phyloP scores from a whole-genome alignment of 2,113 vertebrate genomes.

The Marcusenius ussheri region DNA sequence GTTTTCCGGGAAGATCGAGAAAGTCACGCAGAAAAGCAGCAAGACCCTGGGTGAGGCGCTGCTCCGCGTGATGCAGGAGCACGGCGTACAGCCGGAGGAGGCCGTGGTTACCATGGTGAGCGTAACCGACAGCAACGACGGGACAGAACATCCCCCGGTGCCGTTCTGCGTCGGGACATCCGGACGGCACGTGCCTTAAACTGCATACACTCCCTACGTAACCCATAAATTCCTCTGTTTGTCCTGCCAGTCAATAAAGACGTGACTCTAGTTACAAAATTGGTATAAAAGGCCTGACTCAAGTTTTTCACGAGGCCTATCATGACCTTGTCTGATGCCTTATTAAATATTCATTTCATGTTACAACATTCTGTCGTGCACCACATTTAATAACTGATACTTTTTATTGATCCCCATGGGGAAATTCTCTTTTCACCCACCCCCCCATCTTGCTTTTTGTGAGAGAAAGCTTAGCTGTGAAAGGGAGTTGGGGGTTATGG shows the following conservation, averaged over 20 bases:
- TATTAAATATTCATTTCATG: not conserved
- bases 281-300: not conserved
- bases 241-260: not conserved
- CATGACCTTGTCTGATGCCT: not conserved
- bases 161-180: not conserved
- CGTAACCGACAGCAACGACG: not conserved
- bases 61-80: slow-evolving; percentile 69
- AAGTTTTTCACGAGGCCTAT: not conserved
- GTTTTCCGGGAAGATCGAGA: slow-evolving; percentile 66
- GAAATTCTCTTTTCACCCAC: not conserved
- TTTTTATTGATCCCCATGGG: not conserved
- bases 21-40: slow-evolving; percentile 74
- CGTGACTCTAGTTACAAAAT: not conserved
- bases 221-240: not conserved
- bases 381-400: not conserved
- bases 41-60: slow-evolving; percentile 83
- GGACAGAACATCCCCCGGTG: not conserved
- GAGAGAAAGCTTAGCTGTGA: not conserved
- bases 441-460: not conserved
- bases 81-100: slow-evolving; percentile 60
- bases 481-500: not conserved
- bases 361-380: not conserved
- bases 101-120: slow-evolving; percentile 60
- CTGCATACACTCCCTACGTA: not conserved
- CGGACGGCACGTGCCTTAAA: too few species aligned